phyloP scores from a whole-genome alignment of 2,113 vertebrate genomes.

The Gopherus flavomarginatus region DNA sequence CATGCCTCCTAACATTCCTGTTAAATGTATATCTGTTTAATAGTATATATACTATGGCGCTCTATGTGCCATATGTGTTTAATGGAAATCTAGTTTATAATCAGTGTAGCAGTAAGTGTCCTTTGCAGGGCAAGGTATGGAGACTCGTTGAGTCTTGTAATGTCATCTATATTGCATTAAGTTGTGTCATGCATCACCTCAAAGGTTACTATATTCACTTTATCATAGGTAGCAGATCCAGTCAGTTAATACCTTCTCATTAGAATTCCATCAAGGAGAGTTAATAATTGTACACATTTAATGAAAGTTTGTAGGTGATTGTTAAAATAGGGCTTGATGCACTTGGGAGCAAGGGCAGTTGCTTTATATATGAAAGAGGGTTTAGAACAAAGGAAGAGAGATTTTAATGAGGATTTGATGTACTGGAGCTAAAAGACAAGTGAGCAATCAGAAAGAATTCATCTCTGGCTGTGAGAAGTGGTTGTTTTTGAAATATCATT shows the following conservation, averaged over 20 bases:
- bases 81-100: slow-evolving; percentile 21
- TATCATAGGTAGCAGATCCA: slow-evolving; percentile 1
- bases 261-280: slow-evolving; percentile 9
- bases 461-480: neutral
- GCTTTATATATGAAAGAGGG: neutral
- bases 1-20: neutral
- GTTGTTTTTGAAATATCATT: neutral
- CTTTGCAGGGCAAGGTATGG: neutral
- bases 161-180: slow-evolving; percentile 19
- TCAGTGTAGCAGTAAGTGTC: slow-evolving; percentile 15
- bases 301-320: neutral
- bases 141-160: slow-evolving; percentile 30
- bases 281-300: slow-evolving; percentile 26
- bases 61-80: neutral
- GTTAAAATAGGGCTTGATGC: slow-evolving; percentile 7
- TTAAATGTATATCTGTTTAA: neutral
- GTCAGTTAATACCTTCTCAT: slow-evolving; percentile 37
- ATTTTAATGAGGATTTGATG: neutral
- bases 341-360: neutral
- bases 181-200: slow-evolving; percentile 9
- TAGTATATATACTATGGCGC: neutral
- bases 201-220: slow-evolving; percentile 39
- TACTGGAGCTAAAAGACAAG: neutral
- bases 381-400: slow-evolving; percentile 4
- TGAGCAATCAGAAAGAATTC: neutral